Evolutionary conservation across 2,888 invertebrate genomes (phyloP), one percentile per base, ranked within the genome.

Genomic region (Seira sanloemensis): DNA sequence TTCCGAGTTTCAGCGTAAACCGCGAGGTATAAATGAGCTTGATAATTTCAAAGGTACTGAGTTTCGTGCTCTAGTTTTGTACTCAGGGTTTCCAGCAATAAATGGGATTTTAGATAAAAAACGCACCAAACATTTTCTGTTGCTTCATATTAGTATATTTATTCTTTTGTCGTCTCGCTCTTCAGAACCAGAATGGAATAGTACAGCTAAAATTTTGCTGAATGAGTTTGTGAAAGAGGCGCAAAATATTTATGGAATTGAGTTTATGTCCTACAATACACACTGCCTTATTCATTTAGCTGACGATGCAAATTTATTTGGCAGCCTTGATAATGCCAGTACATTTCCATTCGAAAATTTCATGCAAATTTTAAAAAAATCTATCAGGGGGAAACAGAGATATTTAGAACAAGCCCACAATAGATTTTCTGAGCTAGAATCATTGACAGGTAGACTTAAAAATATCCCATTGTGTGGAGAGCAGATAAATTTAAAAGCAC

Each of bases 261-360:
- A 9, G 37, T 37, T 46, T 12, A 50, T 73, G n/a, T 46, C 54
- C 4, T 73, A 21, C n/a, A 73, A 73, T 54, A 54, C 54, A 2
- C 73, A 73, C n/a, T n/a, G 19, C 1, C n/a, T 73, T 9, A 2
- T 27, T 2, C 73, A 73, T 50, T 19, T 73, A 18, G 54, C 50
- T 19, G 50, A 19, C 7, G 73, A 73, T 73, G 46, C 37, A n/a
- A 19, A n/a, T 2, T 16, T 73, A 12, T 24, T 50, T 73, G 73
- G 73, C 7, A 9, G 19, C 4, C 19, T 73, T 2, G 54, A 73
- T 24, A 54, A 46, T 19, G 9, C 50, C 12, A 50, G 21, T 54
- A 54, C 73, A 19, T 73, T 73, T n/a, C 50, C 50, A 7, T 73
- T 54, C n/a, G 73, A 73, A 24, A 73, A 73, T 21, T 73, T 73